Conservation (phyloP, 2,113 vertebrate species). For the Malurus alboscapulatus region DNA sequence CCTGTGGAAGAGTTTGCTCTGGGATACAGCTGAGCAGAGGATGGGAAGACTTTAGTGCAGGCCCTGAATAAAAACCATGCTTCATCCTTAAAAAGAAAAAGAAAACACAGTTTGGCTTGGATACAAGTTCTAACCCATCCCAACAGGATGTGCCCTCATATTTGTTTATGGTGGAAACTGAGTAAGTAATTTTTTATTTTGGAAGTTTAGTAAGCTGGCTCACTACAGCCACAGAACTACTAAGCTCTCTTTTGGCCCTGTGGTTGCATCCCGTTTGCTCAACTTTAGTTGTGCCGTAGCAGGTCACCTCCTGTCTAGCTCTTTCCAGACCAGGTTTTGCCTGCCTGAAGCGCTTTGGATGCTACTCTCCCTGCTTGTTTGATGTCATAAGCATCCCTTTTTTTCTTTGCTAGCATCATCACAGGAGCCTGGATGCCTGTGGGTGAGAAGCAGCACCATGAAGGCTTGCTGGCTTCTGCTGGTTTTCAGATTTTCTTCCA, state of each 20-base stretch:
- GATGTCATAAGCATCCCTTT: neutral
- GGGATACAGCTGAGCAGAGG: neutral
- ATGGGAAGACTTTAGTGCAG: neutral
- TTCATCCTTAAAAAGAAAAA: neutral
- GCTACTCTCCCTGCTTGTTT: neutral
- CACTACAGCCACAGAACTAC: neutral
- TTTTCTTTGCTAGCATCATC: neutral
- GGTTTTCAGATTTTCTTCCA: neutral
- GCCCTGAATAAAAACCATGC: neutral
- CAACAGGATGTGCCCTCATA: neutral
- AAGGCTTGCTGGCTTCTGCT: neutral
- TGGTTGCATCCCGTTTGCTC: neutral
- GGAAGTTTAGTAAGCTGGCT: neutral
- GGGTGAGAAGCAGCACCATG: accelerated
- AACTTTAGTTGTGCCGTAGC: neutral
- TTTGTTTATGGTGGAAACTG: neutral
- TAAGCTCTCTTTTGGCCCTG: neutral
- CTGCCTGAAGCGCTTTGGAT: accelerated
- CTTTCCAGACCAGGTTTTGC: neutral
- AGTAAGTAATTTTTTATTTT: neutral
- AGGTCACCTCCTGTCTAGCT: accelerated
- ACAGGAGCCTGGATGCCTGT: neutral
- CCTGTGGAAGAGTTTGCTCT: neutral
- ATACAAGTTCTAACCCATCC: neutral
- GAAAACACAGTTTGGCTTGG: neutral